These are phyloP conservation scores for Tupiocoris notatus DNA, from an alignment of 2,888 invertebrate species.

Conservation along the genomic window DNA sequence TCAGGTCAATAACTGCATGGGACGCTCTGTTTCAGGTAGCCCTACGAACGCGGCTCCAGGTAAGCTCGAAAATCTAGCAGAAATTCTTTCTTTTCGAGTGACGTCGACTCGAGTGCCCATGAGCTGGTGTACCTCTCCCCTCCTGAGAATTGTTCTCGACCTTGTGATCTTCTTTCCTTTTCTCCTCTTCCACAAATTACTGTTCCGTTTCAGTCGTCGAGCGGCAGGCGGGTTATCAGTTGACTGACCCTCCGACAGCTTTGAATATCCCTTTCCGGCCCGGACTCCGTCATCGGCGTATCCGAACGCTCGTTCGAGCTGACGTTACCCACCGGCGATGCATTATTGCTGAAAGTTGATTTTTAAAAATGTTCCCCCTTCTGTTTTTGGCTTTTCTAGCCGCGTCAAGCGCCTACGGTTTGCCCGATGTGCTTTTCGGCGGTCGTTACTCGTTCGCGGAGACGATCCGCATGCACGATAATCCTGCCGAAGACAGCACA, in stretches of 20 bases:
- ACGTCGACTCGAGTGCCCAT: slow-evolving; percentile 5
- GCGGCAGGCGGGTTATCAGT: slow-evolving; percentile 28
- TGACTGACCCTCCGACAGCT: slow-evolving; percentile 27
- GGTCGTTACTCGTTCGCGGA: slow-evolving; percentile 11
- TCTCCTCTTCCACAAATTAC: not conserved
- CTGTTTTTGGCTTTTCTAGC: slow-evolving; percentile 17
- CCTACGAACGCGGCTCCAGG: slow-evolving; percentile 4
- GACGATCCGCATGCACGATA: slow-evolving; percentile 13
- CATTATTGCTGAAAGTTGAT: not conserved
- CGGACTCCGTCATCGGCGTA: not conserved
- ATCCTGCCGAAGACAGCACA: not conserved
- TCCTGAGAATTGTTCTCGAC: not conserved
- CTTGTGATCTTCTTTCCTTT: not conserved
- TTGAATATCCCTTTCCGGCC: not conserved
- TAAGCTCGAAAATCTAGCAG: not conserved
- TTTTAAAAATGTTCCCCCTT: not conserved
- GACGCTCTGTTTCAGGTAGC: slow-evolving; percentile 14
- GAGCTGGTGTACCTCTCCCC: not conserved
- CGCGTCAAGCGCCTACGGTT: slow-evolving; percentile 1
- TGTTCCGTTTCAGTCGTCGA: not conserved
- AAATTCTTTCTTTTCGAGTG: not conserved
- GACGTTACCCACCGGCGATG: too few relatives aligned
- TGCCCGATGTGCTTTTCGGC: slow-evolving; percentile 16
- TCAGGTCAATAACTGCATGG: slow-evolving; percentile 3
- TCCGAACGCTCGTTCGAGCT: too few relatives aligned